Base-by-base conservation (phyloP, 92 coral and sea anemone species). In the Desmophyllum pertusum region DNA sequence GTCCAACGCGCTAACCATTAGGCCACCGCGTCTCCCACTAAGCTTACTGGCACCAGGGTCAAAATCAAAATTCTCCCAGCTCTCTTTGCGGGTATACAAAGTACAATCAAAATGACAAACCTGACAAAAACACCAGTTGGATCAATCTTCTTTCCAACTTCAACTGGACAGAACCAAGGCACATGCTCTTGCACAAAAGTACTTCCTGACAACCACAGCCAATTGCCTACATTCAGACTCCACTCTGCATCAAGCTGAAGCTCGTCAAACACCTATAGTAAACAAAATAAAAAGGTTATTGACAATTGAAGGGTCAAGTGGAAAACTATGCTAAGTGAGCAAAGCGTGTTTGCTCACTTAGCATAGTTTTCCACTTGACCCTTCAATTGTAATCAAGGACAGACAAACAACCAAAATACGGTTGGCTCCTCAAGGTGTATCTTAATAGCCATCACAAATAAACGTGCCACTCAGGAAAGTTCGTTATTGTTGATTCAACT, bases 131-230 rank as follows among this genome's bases (percentile, higher is more conserved):
- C 81, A 39, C 92, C 96, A 70, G 83, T 81, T 30, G 94, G 94
- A 77, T 93, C 96, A 38, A 81, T 30, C 78, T 77, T 85, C 77
- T 90, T 90, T 11, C 90, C 96, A 36, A 86, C 86, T 41, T 90
- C 89, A 38, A 93, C 96, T 38, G 96, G 96, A 75, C 94, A 90
- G 52, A 74, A 85, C 91, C 91, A 93, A 42, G 93, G 93, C 8
- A 90, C 90, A 10, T 80, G 85, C 36, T 82, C 91, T 70, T 88
- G 62, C 50, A 93, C 81, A 62, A 78, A 93, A 8, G 92, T 70
- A 75, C 96, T 93, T 65, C 94, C 88, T 23, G 96, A 93, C 80
- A 93, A 81, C 96, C 94, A 90, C 78, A 93, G 81, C 96, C 96
- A 93, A 74, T 91, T 85, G 39, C 91, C 93, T 14, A 88, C 88